phyloP scores from a whole-genome alignment of 2,113 vertebrate species.

The Trichechus manatus region DNA sequence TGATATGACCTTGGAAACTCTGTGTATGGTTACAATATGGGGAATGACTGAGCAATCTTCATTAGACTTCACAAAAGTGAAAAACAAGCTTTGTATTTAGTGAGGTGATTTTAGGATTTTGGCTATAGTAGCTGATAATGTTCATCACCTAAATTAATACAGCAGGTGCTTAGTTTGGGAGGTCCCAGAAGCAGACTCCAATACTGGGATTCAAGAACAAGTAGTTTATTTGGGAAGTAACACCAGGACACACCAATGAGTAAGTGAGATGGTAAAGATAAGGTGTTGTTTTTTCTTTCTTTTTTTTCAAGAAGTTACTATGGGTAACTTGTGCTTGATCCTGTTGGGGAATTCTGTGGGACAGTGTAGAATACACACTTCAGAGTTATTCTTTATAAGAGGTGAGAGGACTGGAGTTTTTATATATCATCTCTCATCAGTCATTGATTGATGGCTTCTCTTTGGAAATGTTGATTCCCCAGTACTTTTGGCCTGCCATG shows the following conservation, averaged over 20 bases:
- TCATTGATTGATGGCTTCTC: constrained; percentile 15
- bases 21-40: not conserved
- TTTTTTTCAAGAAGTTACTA: not conserved
- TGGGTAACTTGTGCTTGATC: not conserved
- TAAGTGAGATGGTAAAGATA: not conserved
- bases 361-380: not conserved
- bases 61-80: not conserved
- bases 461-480: not conserved
- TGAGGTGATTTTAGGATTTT: not conserved
- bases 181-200: not conserved
- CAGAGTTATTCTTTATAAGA: not conserved
- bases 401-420: not conserved
- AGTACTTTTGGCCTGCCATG: not conserved
- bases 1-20: not conserved
- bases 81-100: not conserved
- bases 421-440: not conserved
- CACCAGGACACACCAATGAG: not conserved
- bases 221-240: not conserved
- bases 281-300: not conserved
- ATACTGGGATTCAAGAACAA: not conserved
- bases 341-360: not conserved
- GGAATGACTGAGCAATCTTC: not conserved
- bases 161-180: not conserved
- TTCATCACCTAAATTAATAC: not conserved
- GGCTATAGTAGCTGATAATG: not conserved